A percentile compares a stretch with the other conserved stretches of the same genome.
These are phyloP conservation scores for Pedicia rivosa DNA, from an alignment of 2,888 invertebrate genomes.

Conservation along the genomic window DNA sequence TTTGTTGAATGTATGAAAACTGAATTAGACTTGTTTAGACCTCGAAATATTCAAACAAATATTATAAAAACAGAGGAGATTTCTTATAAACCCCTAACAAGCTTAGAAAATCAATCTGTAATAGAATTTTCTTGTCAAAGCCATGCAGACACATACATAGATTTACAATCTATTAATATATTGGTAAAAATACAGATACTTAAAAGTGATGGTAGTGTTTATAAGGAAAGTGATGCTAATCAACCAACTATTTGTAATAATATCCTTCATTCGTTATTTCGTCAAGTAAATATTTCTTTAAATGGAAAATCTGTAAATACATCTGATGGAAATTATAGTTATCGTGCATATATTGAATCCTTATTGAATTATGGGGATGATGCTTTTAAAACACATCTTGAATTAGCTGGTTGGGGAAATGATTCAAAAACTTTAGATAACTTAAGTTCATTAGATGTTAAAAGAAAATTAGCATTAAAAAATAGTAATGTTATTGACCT, in stretches of 20 bases:
- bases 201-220: not conserved
- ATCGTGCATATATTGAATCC: constrained; percentile 7
- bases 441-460: not conserved
- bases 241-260: constrained; percentile 6
- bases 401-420: constrained; percentile 2
- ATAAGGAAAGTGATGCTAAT: not conserved
- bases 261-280: constrained; percentile 7
- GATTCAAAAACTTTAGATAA: not conserved
- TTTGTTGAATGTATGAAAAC: constrained; percentile 1
- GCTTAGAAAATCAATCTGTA: not conserved
- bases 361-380: constrained; percentile 8
- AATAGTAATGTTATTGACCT: not conserved
- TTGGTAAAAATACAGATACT: not conserved
- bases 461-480: not conserved
- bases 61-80: not conserved
- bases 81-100: not conserved
- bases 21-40: not conserved
- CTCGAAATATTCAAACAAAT: not conserved
- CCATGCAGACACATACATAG: constrained; percentile 5
- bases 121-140: not conserved
- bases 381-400: constrained; percentile 4
- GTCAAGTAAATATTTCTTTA: constrained; percentile 5
- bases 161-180: constrained; percentile 4
- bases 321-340: constrained; percentile 6
- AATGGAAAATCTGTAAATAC: constrained; percentile 9